Percentiles rank a stretch among this genome's conserved stretches.
These are phyloP conservation scores for Eupithecia insigniata DNA, from an alignment of 2,888 invertebrate species.

Conservation along the genomic window DNA sequence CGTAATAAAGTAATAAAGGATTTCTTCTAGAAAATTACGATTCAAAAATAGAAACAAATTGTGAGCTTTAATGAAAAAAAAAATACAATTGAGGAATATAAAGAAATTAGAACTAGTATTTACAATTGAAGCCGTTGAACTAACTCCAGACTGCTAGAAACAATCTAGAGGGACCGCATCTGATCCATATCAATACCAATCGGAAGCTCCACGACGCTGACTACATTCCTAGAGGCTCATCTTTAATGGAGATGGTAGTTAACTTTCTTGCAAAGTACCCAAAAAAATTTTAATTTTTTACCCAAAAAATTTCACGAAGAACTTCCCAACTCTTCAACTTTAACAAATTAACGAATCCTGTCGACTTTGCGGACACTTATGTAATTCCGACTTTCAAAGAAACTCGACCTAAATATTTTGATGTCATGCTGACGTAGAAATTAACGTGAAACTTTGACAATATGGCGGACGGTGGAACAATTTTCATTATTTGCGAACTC, in stretches of 20 bases:
- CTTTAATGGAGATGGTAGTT: not conserved
- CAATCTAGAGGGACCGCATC: no score
- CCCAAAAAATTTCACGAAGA: not conserved
- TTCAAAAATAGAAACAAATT: no score
- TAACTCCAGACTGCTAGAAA: no score
- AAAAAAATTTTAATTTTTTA: not conserved
- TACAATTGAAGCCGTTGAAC: no score
- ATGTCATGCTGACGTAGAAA: constrained; percentile 66
- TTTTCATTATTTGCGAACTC: constrained; percentile 70
- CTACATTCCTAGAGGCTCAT: not conserved
- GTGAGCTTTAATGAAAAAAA: no score
- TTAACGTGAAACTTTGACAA: constrained; percentile 71
- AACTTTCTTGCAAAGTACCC: not conserved
- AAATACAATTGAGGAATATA: no score
- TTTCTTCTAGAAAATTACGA: no score
- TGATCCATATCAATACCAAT: no score
- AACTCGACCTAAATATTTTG: constrained; percentile 54
- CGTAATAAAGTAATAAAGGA: no score
- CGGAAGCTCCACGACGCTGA: no score
- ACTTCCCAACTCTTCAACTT: constrained; percentile 6
- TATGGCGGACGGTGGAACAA: constrained; percentile 71
- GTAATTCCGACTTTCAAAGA: constrained; percentile 20
- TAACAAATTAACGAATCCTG: constrained; percentile 3
- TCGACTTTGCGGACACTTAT: not conserved
- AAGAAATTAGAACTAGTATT: no score